Base-by-base conservation (phyloP, 2,113 vertebrate species). In the Petrocephalus microphthalmus region DNA sequence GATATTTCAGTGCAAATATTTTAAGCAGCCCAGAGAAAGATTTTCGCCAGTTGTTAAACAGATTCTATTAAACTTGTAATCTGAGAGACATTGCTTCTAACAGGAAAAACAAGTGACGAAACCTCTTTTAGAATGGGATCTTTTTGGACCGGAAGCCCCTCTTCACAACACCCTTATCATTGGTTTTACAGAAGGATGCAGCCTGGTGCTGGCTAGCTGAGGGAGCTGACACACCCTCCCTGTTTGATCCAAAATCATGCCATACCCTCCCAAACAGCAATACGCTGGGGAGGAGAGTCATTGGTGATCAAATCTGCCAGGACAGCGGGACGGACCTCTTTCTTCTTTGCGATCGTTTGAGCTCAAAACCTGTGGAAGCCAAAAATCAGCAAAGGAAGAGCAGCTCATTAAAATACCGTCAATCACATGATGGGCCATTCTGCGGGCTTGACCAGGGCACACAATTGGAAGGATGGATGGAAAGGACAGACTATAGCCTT, bases 141-240 rank as follows among this genome's bases (percentile, higher is more conserved):
- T n/a, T 47, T 60, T 86, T 57, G 53, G 42, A 29, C 74, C 83
- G 86, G 86, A 89, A 89, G 86, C 45, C 11, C 74, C 42, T 57
- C 84, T 52, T 25, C 82, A 57, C 60, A 89, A 74, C 89, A 89
- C 56, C 53, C 86, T 85, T 89, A 89, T 89, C 89, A 89, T 85
- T 84, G 45, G n/a, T 67, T 67, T 52, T 89, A 52, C 85, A 84
- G 78, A 74, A 87, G 89, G 89, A 89, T 89, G 57, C 64, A 17
- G 74, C 82, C 85, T 87, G 74, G 67, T 56, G 83, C 88, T 83
- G 84, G 47, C 84, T 19, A 57, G 78, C 78, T 74, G 37, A 6
- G 22, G 20, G 22, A 54, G 54, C 54, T 84, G 45, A 8, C 19
- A 86, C 53, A 89, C 89, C 85, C 87, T 84, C 71, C 64, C 84